Evolutionary conservation across 1,140 invertebrate species (phyloP).

Genomic region (Eumaeus atala): DNA sequence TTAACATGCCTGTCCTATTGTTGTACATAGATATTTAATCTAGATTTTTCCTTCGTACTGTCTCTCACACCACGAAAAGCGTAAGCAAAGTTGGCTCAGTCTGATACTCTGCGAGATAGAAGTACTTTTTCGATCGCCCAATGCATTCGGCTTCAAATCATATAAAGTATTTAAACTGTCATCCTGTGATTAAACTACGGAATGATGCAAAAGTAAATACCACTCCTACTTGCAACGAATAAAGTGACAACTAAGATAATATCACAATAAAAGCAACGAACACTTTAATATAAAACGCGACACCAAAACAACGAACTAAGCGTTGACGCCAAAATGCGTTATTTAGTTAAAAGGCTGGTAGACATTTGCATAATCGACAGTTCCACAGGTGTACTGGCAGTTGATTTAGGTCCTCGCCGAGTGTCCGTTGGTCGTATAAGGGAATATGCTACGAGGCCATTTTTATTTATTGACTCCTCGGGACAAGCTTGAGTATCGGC

Average conservation of each 20-base stretch:
- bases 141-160: no score
- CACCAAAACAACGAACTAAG: conserved; percentile 8
- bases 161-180: no score
- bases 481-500: conserved; percentile 21
- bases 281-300: background rate
- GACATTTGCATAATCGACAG: conserved; percentile 68
- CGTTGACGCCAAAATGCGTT: conserved; percentile 45
- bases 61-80: no score
- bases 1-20: no score
- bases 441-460: conserved; percentile 46
- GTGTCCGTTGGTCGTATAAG: conserved; percentile 58
- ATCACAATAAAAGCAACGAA: conserved; percentile 4
- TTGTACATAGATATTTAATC: no score
- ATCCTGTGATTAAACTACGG: no score
- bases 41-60: no score
- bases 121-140: no score
- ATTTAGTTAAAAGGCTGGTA: conserved; percentile 59
- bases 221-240: background rate
- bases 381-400: conserved; percentile 65
- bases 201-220: no score
- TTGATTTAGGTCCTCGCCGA: conserved; percentile 57
- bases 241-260: conserved; percentile 4
- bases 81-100: no score
- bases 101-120: no score
- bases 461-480: conserved; percentile 46